Base-by-base conservation (phyloP, 2,797 vertebrate genomes). In the Hypotaenidia philippensis region DNA sequence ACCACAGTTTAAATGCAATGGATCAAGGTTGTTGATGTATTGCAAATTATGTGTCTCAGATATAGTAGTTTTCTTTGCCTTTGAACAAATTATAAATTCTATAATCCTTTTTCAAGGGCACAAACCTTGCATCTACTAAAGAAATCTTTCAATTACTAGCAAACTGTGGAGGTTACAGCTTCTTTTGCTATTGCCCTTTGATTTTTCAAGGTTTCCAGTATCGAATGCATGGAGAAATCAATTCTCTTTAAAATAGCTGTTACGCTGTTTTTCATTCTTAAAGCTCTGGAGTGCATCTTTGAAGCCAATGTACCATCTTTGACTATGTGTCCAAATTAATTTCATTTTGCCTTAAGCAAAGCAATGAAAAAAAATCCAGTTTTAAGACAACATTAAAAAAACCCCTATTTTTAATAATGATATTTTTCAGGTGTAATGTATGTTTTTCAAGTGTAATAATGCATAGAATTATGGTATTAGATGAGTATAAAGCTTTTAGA, bases 141-240 rank as follows among this genome's bases (percentile, higher is more conserved):
- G 68, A 64, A 83, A 90, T 87, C 60, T 76, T 68, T 95, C 6
- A 16, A 66, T 89, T 55, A 22, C 60, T 72, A 52, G 31, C 81
- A 84, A 55, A 90, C 78, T 89, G 31, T 47, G 79, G 83, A 94
- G 14, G 59, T 81, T 95, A 66, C 86, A 85, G 72, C 84, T 95
- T 85, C 60, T 91, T 86, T 92, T 93, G 31, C 80, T 84, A 25
- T 66, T 87, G 56, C n/a, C 41, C 27, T 96, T 84, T 92, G 87
- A 90, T 97, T 96, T 95, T 65, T 93, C 83, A 93, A 77, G 40
- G 78, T 94, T 96, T 92, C 26, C 78, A 83, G 38, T 88, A 93
- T 74, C 0, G 13, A 84, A 94, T 70, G 55, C 82, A 57, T 22
- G 22, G 13, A 94, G 60, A 92, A 95, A 97, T 91, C 53, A 94